Evolutionary conservation across 2,797 vertebrate species (phyloP), one percentile per base, ranked within the genome.

Genomic region (Buceros bicornis): DNA sequence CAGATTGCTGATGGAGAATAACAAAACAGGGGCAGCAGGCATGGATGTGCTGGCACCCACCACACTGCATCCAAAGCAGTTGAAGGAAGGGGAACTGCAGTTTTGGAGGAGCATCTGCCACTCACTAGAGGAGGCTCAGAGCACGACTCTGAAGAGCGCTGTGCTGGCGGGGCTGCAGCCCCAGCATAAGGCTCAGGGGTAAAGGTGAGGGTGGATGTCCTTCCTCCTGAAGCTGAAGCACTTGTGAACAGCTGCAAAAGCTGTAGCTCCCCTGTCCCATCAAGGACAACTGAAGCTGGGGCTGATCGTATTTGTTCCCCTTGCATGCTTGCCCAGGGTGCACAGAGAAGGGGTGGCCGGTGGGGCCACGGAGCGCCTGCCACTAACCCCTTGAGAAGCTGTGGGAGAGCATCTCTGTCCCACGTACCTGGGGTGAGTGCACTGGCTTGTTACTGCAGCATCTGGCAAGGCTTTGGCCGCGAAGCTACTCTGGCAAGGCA

Each of bases 381-480:
- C 61, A 37, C 60, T 79, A 45, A 0, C 18, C 50, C 28, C 11
- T 45, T 35, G 18, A 51, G 40, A 62, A 82, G 71, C 51, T 70
- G 67, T 7, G 1, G 54, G 58, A 57, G 42, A 45, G 7, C 24
- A 3, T 9, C 9, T 1, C 66, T 60, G 28, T 45, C 53, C 37
- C 0, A 0, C 5, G 15, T 40, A 13, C 26, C 8, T 1, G 1
- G 26, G 16, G 5, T 26, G 13, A 16, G 18, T 0, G 0, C 12
- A 1, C 4, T 51, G 45, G 18, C 28, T 37, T 64, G 37, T 0
- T 3, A 14, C 48, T 0, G 0, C 20, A 25, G 8, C 2, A 0
- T n/a, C 4, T 1, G 0, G 13, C 28, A 10, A 3, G 0, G 17
- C 71, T 61, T 29, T 48, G 48, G 21, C 28, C 0, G 0, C 47